A percentile compares a stretch with the other conserved stretches of the same genome.
phyloP scores from a whole-genome alignment of 2,888 invertebrate species.

The Rutpela maculata region DNA sequence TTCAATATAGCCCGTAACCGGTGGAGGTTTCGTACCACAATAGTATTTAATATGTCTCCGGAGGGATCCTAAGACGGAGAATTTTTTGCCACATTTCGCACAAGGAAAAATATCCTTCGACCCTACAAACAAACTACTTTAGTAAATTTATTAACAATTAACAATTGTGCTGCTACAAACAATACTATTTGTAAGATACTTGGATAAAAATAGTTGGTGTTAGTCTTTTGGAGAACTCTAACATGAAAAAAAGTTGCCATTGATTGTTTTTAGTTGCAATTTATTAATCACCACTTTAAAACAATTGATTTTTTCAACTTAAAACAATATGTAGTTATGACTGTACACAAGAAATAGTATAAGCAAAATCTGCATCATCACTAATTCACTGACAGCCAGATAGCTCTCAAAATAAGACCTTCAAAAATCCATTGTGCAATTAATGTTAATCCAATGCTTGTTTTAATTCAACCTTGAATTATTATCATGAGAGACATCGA shows the following conservation, averaged over 20 bases:
- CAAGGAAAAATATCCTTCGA: slow-evolving; percentile 50
- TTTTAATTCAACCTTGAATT: no score
- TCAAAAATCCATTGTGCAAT: no score
- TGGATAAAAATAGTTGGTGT: neutral
- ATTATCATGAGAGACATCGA: no score
- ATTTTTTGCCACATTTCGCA: slow-evolving; percentile 55
- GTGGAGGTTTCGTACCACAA: slow-evolving; percentile 62
- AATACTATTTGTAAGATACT: neutral
- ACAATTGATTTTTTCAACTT: no score
- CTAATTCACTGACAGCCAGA: no score
- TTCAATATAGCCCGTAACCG: slow-evolving; percentile 62
- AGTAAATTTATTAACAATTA: neutral
- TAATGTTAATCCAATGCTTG: no score
- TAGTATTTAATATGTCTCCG: slow-evolving; percentile 60
- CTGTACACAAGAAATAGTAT: no score
- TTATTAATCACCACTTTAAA: neutral
- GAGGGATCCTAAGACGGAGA: slow-evolving; percentile 57
- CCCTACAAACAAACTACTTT: slow-evolving; percentile 27
- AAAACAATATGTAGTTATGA: no score
- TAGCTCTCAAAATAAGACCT: no score
- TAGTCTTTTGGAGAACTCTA: neutral
- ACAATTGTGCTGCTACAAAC: neutral
- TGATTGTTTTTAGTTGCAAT: neutral
- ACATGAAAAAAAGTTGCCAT: neutral
- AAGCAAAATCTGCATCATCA: no score